Evolutionary conservation across 2,113 vertebrate genomes (phyloP), one percentile per base, ranked within the genome.

Genomic region (Felis chaus): DNA sequence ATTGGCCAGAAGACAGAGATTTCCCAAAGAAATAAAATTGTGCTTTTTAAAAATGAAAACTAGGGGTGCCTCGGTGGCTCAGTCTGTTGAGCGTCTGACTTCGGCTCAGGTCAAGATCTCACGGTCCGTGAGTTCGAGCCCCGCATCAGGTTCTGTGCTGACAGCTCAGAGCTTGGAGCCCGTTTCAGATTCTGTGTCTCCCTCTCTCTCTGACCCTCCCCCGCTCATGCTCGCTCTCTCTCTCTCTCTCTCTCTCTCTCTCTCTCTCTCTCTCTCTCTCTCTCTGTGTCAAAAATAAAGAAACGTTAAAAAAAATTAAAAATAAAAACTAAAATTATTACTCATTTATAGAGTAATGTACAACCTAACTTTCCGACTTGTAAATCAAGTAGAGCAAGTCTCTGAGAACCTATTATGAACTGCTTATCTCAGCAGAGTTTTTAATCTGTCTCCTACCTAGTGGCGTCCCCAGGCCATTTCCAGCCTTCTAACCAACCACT

Each of bases 41-140:
- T 73, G 78, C 33, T 96, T 95, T 97, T 45, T 16, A 89, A 81
- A 53, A 57, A 66, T 69, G 61, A 63, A 91, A 82, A 21, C 63
- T 21, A 73, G 45, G 41, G 45, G 45, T 45, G 45, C 45, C 45
- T 45, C 7, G 1, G 45, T 45, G 45, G 45, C 45, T 45, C 45
- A 45, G 45, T 45, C 45, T 45, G 45, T 45, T 45, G 45, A 45
- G 45, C 1, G 45, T 45, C 45, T 45, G 45, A 45, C 8, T 1
- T 45, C 8, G 45, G 45, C 45, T 45, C 45, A 9, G 45, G 45
- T 45, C 45, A 45, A 9, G 7, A 45, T 45, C 45, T 45, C 45
- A 9, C 8, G 8, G 45, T 45, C 7, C 1, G 45, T 45, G 45
- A 45, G 45, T 45, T 45, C 8, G 1, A 45, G 45, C 45, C 45